These are phyloP conservation scores for Macrotrachela quadricornifera DNA, from an alignment of 1,140 invertebrate species.

Conservation along the genomic window DNA sequence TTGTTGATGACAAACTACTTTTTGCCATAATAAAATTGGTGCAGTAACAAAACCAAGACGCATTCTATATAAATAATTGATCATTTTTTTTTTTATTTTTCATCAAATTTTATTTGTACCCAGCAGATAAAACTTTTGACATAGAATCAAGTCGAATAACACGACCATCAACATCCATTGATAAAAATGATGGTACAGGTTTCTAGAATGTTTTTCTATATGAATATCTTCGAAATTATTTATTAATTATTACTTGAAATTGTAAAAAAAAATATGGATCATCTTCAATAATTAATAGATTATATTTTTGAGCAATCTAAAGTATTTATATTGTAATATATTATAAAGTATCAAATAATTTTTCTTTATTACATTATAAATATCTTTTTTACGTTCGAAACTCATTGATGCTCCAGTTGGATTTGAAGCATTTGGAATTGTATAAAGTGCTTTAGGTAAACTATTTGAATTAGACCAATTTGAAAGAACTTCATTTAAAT, in stretches of 20 bases:
- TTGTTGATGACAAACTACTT: conserved; percentile 38
- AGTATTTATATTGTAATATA: too few species aligned
- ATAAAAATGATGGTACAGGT: conserved; percentile 44
- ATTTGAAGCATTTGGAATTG: conserved; percentile 43
- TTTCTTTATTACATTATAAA: conserved; percentile 35
- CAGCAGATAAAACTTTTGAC: conserved; percentile 46
- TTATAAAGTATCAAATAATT: too few species aligned
- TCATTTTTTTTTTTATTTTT: too few species aligned
- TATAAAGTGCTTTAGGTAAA: conserved; percentile 35
- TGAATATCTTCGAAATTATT: neutral
- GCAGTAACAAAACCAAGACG: conserved; percentile 9
- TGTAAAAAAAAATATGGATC: conserved; percentile 58
- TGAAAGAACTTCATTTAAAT: conserved; percentile 17
- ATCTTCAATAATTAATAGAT: conserved; percentile 55
- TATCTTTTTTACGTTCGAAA: conserved; percentile 41
- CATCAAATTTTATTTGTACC: conserved; percentile 13
- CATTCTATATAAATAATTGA: neutral
- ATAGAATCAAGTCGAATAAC: conserved; percentile 56
- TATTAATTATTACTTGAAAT: conserved; percentile 28
- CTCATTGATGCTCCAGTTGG: conserved; percentile 46
- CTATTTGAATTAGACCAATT: conserved; percentile 19
- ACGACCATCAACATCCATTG: conserved; percentile 49
- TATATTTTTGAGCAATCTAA: conserved; percentile 44
- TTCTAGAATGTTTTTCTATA: conserved; percentile 24
- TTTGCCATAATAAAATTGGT: conserved; percentile 15